Evolutionary conservation across 2,888 invertebrate species (phyloP).

Genomic region (Sphecodes monilicornis): DNA sequence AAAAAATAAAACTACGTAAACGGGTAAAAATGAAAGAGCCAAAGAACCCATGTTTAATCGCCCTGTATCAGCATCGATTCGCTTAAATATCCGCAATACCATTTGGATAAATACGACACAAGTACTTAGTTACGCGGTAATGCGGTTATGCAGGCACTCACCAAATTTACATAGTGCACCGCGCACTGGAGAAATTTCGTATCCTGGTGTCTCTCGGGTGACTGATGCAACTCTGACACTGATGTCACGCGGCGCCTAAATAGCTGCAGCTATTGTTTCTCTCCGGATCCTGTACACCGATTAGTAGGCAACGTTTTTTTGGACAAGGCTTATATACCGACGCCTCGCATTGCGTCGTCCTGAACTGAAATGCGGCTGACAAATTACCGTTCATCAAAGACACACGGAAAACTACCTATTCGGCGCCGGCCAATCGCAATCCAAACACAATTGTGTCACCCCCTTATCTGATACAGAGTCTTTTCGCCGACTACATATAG

Average conservation of each 20-base stretch:
- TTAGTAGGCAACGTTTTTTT: constrained; percentile 11
- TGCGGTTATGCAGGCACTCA: neutral
- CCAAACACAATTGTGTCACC: constrained; percentile 57
- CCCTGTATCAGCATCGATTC: neutral
- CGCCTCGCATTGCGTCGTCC: constrained; percentile 13
- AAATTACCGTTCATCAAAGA: constrained; percentile 33
- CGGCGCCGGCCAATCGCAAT: constrained; percentile 50
- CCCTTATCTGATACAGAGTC: constrained; percentile 58
- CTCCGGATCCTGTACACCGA: constrained; percentile 15
- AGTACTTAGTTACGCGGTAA: neutral
- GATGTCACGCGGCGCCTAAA: neutral
- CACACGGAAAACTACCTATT: constrained; percentile 65
- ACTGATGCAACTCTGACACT: constrained; percentile 11
- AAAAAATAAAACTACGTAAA: neutral
- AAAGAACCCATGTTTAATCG: neutral
- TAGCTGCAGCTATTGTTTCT: neutral
- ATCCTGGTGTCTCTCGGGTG: neutral
- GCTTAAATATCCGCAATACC: neutral
- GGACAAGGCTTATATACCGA: constrained; percentile 42
- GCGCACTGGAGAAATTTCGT: neutral
- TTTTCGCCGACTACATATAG: constrained; percentile 13
- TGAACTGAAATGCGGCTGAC: constrained; percentile 43
- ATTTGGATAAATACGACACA: neutral
- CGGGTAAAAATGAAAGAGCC: too few species aligned
- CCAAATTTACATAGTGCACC: constrained; percentile 36